phyloP scores from a whole-genome alignment of 2,888 invertebrate genomes.

The Metellina segmentata region DNA sequence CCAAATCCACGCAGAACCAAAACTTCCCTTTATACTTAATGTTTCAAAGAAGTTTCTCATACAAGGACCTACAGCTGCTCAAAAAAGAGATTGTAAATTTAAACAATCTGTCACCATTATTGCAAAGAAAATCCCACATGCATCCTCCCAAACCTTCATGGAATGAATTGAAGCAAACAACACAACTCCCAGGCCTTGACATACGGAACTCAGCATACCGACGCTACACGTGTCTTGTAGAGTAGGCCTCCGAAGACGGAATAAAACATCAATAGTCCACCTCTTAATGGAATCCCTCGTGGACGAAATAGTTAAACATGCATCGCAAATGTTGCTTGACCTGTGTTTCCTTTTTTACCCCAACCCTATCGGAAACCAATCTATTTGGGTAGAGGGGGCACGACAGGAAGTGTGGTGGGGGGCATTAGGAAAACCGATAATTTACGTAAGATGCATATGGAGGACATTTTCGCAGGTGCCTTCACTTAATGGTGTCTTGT shows the following conservation, averaged over 20 bases:
- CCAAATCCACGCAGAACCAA: too few relatives aligned
- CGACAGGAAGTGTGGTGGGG: not conserved
- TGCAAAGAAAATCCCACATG: too few relatives aligned
- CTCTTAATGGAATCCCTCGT: slow-evolving; percentile 65
- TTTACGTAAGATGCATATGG: slow-evolving; percentile 69
- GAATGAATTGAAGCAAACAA: too few relatives aligned
- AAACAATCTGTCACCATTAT: too few relatives aligned
- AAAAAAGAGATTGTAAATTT: too few relatives aligned
- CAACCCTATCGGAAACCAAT: slow-evolving; percentile 71
- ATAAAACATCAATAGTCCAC: slow-evolving; percentile 10
- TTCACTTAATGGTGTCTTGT: slow-evolving; percentile 72
- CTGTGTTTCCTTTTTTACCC: slow-evolving; percentile 15
- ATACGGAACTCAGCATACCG: not conserved
- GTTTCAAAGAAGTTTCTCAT: too few relatives aligned
- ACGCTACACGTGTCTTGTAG: not conserved
- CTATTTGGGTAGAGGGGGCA: not conserved
- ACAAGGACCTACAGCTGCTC: too few relatives aligned
- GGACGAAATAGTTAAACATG: slow-evolving; percentile 65
- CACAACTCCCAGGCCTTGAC: too few relatives aligned
- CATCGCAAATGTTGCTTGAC: slow-evolving; percentile 32
- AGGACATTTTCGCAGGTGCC: slow-evolving; percentile 64
- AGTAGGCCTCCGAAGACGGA: not conserved
- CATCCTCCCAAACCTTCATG: too few relatives aligned
- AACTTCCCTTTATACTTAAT: too few relatives aligned
- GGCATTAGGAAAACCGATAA: slow-evolving; percentile 60